Evolutionary conservation across 2,797 vertebrate species (phyloP).

Genomic region (Falco concolor): DNA sequence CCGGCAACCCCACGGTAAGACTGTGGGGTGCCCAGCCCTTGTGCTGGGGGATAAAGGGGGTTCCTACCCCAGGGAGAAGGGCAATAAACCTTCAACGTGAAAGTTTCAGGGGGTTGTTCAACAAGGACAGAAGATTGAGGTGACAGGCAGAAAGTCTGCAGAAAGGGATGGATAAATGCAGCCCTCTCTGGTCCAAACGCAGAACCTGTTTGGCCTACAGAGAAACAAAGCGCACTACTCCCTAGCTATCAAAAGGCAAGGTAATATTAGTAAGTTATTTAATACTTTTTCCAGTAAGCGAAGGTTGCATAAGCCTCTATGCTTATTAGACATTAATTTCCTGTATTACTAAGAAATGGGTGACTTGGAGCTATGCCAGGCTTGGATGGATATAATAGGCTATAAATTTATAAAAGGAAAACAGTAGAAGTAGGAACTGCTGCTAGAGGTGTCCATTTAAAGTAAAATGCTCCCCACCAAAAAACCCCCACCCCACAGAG

Average conservation of each 20-base stretch:
- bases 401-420: slow-evolving; percentile 8
- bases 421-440: neutral
- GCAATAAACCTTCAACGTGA: neutral
- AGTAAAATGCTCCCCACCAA: neutral
- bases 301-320: neutral
- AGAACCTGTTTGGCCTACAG: neutral
- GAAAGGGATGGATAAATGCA: neutral
- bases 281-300: neutral
- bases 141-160: neutral
- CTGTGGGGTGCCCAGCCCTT: neutral
- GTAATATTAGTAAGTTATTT: neutral
- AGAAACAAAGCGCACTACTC: neutral
- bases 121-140: neutral
- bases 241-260: neutral
- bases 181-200: neutral
- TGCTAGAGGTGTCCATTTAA: neutral
- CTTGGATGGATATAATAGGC: neutral
- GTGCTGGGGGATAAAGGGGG: neutral
- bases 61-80: neutral
- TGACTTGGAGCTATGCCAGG: slow-evolving; percentile 21
- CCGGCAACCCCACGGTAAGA: neutral
- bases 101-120: neutral
- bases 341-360: slow-evolving; percentile 16
- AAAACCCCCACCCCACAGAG: neutral
- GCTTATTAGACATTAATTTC: slow-evolving; percentile 15